A percentile compares a stretch with the other conserved stretches of the same genome.
phyloP scores from a whole-genome alignment of 1,140 invertebrate species.

The Brachionus paranguensis region DNA sequence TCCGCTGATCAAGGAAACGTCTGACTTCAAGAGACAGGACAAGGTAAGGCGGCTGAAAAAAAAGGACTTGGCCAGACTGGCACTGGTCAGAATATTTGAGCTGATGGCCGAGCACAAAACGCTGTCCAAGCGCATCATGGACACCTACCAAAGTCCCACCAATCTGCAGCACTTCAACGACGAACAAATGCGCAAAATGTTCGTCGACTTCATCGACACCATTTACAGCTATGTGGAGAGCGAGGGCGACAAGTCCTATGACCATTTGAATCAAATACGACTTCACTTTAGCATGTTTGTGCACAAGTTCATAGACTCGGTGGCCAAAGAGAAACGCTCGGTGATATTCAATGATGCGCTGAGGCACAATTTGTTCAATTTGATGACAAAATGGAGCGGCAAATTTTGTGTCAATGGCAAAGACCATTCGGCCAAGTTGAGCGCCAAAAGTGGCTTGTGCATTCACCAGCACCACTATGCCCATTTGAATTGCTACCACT shows the following conservation, averaged over 20 bases:
- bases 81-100: conserved; percentile 81
- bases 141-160: neutral
- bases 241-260: conserved; percentile 14
- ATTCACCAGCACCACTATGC: conserved; percentile 17
- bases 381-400: conserved; percentile 36
- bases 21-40: conserved; percentile 88
- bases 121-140: neutral
- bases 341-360: neutral
- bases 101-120: conserved; percentile 68
- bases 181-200: conserved; percentile 32
- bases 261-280: conserved; percentile 12
- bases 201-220: neutral
- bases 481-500: conserved; percentile 38
- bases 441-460: neutral
- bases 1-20: conserved; percentile 81
- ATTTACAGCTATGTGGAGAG: conserved; percentile 18
- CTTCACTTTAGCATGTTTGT: conserved; percentile 7
- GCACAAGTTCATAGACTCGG: conserved; percentile 8
- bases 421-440: neutral
- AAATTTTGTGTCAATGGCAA: conserved; percentile 68
- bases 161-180: neutral
- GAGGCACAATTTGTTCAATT: conserved; percentile 25
- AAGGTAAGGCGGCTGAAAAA: conserved; percentile 77
- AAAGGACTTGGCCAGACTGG: conserved; percentile 81
- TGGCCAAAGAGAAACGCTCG: neutral